Conservation (phyloP, 2,797 vertebrate species). For the Cyprinella venusta region DNA sequence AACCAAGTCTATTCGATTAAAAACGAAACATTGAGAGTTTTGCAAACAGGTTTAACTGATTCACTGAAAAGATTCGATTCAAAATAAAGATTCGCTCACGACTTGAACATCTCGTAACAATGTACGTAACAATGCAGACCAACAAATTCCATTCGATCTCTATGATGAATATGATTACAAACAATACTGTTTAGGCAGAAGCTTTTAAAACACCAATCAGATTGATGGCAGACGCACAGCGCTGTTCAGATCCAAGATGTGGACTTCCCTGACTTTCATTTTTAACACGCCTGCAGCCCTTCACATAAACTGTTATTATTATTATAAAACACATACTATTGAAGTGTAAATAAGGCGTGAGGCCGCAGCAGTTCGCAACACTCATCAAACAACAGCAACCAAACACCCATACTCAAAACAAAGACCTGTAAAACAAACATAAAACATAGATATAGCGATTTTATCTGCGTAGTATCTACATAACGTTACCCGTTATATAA, state of each 20-base stretch:
- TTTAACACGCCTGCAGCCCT: background rate
- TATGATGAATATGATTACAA: no score
- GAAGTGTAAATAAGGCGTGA: conserved; percentile 5
- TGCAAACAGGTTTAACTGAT: background rate
- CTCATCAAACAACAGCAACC: conserved; percentile 5
- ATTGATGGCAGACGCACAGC: background rate
- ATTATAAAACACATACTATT: background rate
- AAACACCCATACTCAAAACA: background rate
- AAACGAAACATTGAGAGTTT: background rate
- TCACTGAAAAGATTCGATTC: background rate
- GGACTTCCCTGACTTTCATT: background rate
- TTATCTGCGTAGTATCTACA: background rate
- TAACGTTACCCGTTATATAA: background rate
- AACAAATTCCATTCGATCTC: background rate
- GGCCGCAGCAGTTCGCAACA: conserved; percentile 28
- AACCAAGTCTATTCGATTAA: background rate
- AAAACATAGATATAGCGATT: background rate
- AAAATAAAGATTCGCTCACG: background rate
- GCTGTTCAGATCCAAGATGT: background rate
- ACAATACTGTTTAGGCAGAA: background rate
- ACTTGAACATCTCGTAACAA: background rate
- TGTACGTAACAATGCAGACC: background rate
- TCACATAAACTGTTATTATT: background rate
- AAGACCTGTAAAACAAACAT: conserved; percentile 9
- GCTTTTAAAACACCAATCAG: background rate